These are phyloP conservation scores for Brachypteracias leptosomus DNA, from an alignment of 2,113 vertebrate species.

Conservation along the genomic window DNA sequence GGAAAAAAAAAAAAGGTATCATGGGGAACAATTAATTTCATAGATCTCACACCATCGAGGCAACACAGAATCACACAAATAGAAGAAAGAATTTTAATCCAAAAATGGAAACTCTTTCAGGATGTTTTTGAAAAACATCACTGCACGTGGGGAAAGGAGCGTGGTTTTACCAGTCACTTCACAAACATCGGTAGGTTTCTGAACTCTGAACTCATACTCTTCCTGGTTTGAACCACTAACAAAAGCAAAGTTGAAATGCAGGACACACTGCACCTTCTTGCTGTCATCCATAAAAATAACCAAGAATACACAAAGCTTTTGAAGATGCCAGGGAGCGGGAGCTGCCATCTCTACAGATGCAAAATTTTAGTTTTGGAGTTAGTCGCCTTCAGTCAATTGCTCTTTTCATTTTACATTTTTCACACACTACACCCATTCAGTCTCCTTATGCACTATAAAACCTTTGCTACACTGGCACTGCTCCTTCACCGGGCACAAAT, in stretches of 20 bases:
- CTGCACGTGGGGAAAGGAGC: background rate
- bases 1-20: background rate
- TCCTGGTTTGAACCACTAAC: background rate
- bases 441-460: background rate
- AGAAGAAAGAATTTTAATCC: background rate
- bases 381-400: background rate
- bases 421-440: too few species aligned
- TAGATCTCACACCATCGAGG: background rate
- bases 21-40: background rate
- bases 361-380: background rate
- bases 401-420: background rate
- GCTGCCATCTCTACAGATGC: too few species aligned
- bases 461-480: background rate
- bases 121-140: background rate
- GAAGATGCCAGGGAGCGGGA: too few species aligned
- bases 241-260: background rate
- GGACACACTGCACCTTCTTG: background rate
- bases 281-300: background rate
- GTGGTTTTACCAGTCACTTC: background rate
- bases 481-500: background rate
- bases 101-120: background rate
- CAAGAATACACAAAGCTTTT: background rate
- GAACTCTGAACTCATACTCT: background rate
- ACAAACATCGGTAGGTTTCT: background rate
- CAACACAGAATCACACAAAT: background rate